These are phyloP conservation scores for Dascillus cervinus DNA, from an alignment of 2,888 invertebrate species.

Conservation along the genomic window DNA sequence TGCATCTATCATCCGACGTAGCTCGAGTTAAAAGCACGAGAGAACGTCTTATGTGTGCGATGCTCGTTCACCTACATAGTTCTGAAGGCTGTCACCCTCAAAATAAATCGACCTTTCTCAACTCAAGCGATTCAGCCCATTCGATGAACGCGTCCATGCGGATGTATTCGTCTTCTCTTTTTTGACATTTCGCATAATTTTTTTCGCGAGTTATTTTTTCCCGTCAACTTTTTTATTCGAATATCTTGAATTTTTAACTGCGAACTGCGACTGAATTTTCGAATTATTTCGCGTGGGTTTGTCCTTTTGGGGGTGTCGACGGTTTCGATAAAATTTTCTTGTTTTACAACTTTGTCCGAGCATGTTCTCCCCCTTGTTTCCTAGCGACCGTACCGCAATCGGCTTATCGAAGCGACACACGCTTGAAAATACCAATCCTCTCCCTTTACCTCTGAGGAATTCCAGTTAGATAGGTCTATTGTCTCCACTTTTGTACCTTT, in stretches of 20 bases:
- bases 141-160: conserved; percentile 20
- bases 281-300: too few species aligned
- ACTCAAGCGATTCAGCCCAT: conserved; percentile 20
- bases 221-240: too few species aligned
- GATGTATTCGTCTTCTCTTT: conserved; percentile 19
- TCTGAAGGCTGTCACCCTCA: conserved; percentile 22
- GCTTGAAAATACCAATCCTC: conserved; percentile 16
- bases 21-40: conserved; percentile 7
- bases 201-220: too few species aligned
- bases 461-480: conserved; percentile 8
- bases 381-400: conserved; percentile 23
- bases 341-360: conserved; percentile 5
- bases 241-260: too few species aligned
- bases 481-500: conserved; percentile 8
- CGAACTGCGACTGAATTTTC: too few species aligned
- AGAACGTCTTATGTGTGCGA: too few species aligned
- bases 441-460: conserved; percentile 8
- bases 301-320: too few species aligned
- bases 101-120: conserved; percentile 25
- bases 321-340: too few species aligned
- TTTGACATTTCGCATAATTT: conserved; percentile 15
- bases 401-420: conserved; percentile 23
- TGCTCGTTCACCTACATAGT: conserved; percentile 19
- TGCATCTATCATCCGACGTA: conserved; percentile 12
- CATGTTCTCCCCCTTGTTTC: conserved; percentile 17